Evolutionary conservation across 2,888 invertebrate genomes (phyloP).

Genomic region (Tolmerus cingulatus): DNA sequence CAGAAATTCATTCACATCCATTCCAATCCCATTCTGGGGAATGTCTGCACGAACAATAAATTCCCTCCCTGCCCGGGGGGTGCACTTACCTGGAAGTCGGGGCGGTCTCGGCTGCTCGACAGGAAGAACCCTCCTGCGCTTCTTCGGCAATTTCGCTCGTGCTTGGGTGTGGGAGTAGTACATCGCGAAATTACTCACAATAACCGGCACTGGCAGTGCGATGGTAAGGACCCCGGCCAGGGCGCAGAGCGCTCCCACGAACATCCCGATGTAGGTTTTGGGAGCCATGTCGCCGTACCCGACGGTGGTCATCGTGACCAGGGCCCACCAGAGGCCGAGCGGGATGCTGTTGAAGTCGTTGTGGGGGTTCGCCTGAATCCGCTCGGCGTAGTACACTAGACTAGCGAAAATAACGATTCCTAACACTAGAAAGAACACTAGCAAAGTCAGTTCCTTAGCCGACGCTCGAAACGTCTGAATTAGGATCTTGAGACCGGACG

Average conservation of each 20-base stretch:
- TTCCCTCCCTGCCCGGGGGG: conserved; percentile 8
- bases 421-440: conserved; percentile 97
- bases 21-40: neutral
- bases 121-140: conserved; percentile 93
- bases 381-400: conserved; percentile 96
- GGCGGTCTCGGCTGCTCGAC: conserved; percentile 89
- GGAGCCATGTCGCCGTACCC: conserved; percentile 99
- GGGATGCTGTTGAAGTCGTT: conserved; percentile 99
- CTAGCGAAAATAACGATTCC: conserved; percentile 99
- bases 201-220: conserved; percentile 98
- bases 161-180: conserved; percentile 97
- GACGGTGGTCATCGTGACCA: conserved; percentile 98
- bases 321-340: conserved; percentile 97
- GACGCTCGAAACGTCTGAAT: conserved; percentile 98
- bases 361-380: conserved; percentile 92
- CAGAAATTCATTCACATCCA: neutral
- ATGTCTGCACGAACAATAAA: conserved; percentile 25
- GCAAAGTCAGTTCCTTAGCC: conserved; percentile 92
- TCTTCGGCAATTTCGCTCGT: conserved; percentile 98
- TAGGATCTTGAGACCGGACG: conserved; percentile 96
- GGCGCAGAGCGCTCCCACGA: conserved; percentile 97
- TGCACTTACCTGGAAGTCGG: conserved; percentile 63
- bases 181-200: conserved; percentile 99
- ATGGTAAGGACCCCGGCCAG: conserved; percentile 98
- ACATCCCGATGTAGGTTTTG: conserved; percentile 98